Percentiles rank a stretch among this genome's conserved stretches.
Evolutionary conservation across 2,888 invertebrate genomes (phyloP).

Genomic region (Andrena dorsata): DNA sequence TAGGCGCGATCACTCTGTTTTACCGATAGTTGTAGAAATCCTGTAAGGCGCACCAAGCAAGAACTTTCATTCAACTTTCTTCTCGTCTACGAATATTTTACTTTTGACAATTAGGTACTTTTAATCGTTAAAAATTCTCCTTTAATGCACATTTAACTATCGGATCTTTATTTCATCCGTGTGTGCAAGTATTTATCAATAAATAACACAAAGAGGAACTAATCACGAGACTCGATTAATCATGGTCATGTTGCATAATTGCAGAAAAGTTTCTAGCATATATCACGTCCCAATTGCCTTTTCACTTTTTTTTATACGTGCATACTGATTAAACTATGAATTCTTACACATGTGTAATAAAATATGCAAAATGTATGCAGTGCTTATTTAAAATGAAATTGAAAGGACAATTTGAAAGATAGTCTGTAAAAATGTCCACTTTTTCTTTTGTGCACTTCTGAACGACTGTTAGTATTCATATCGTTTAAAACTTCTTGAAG

Average conservation of each 20-base stretch:
- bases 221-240: neutral
- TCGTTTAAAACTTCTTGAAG: neutral
- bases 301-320: neutral
- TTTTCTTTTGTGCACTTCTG: neutral
- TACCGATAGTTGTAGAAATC: constrained; percentile 9
- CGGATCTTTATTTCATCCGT: neutral
- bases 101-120: neutral
- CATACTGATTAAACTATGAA: neutral
- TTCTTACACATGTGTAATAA: neutral
- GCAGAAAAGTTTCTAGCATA: neutral
- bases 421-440: neutral
- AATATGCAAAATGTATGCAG: neutral
- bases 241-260: neutral
- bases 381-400: neutral
- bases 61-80: neutral
- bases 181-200: neutral
- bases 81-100: neutral
- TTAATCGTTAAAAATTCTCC: neutral
- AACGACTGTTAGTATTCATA: neutral
- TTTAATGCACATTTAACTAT: neutral
- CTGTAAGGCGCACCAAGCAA: neutral
- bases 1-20: constrained; percentile 11
- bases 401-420: neutral
- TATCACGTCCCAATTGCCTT: neutral
- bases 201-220: neutral